Base-by-base conservation (phyloP, 2,797 vertebrate species). In the Propithecus perrieri region DNA sequence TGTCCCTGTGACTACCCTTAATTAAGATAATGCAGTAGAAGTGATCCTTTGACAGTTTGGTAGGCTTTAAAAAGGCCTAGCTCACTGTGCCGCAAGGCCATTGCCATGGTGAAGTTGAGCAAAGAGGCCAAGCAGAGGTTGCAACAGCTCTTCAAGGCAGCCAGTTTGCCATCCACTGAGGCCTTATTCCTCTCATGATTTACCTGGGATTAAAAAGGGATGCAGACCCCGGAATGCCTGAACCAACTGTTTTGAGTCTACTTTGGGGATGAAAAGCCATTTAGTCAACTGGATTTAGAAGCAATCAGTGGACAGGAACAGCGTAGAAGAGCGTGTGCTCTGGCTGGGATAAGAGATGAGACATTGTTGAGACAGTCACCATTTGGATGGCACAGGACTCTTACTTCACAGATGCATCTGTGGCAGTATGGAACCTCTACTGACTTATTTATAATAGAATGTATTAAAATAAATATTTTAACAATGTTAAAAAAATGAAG, bases 91-190 rank as follows among this genome's bases (percentile, higher is more conserved):
- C 0, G 0, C 1, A 4, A 0, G 1, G 41, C 74, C 9, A 94
- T 96, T 95, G 69, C 84, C 24, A 99, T 99, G 99, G 99, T 99
- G 97, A 99, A 99, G 98, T 97, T 99, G 33, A 99, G 99, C 97
- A 99, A 99, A 98, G 99, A 99, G 97, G 99, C 99, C 46, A 99
- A 99, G 96, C 99, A 99, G 98, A 99, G 99, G 95, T 98, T 99
- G 92, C 99, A 99, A 98, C 99, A 99, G 98, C 99, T 99, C 72
- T 99, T 99, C 98, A 99, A 99, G 94, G 99, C 95, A 99, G 99
- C 35, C 99, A 99, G 98, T 99, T 99, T 97, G 98, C 99, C 91
- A 99, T 99, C 98, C 99, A 99, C 93, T 99, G 99, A 99, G 99
- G 99, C 18, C 99, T 99, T 93, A 99, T 99, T 97, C 99, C 99